Evolutionary conservation across 2,888 invertebrate species (phyloP).

Genomic region (Anthrax anthrax): DNA sequence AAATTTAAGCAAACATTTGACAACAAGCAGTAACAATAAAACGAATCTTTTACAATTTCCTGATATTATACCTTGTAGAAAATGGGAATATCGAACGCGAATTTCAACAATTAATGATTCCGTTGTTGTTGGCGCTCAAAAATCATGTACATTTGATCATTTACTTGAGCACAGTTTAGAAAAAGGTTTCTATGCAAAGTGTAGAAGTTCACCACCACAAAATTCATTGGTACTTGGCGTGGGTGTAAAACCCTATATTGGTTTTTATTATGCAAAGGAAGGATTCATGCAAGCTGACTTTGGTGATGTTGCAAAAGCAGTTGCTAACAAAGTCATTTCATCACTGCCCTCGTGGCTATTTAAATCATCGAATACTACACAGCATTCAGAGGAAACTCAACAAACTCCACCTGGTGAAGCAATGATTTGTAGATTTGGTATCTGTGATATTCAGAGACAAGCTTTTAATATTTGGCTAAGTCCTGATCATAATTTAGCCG

Average conservation of each 20-base stretch:
- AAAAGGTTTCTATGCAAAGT: slow-evolving; percentile 36
- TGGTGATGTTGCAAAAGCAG: slow-evolving; percentile 83
- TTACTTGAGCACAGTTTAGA: slow-evolving; percentile 41
- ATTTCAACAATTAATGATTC: slow-evolving; percentile 62
- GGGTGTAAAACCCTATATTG: slow-evolving; percentile 72
- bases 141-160: slow-evolving; percentile 59
- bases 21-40: slow-evolving; percentile 25
- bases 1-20: slow-evolving; percentile 37
- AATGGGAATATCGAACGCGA: slow-evolving; percentile 74
- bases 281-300: slow-evolving; percentile 68
- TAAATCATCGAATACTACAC: slow-evolving; percentile 28
- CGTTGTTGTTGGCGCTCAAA: slow-evolving; percentile 57
- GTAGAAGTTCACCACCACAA: slow-evolving; percentile 59
- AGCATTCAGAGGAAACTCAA: slow-evolving; percentile 24
- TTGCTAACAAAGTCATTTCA: slow-evolving; percentile 74
- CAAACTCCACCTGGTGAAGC: slow-evolving; percentile 39
- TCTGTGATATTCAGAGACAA: slow-evolving; percentile 64
- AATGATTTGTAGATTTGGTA: slow-evolving; percentile 63
- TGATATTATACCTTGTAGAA: slow-evolving; percentile 53
- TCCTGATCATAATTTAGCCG: slow-evolving; percentile 57
- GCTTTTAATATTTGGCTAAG: slow-evolving; percentile 64
- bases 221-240: slow-evolving; percentile 60
- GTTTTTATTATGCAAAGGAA: slow-evolving; percentile 82
- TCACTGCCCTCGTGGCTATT: slow-evolving; percentile 48
- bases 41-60: slow-evolving; percentile 14